A percentile compares a stretch with the other conserved stretches of the same genome.
Conservation (phyloP, 1,140 invertebrate genomes). For the Propsilocerus akamusi region DNA sequence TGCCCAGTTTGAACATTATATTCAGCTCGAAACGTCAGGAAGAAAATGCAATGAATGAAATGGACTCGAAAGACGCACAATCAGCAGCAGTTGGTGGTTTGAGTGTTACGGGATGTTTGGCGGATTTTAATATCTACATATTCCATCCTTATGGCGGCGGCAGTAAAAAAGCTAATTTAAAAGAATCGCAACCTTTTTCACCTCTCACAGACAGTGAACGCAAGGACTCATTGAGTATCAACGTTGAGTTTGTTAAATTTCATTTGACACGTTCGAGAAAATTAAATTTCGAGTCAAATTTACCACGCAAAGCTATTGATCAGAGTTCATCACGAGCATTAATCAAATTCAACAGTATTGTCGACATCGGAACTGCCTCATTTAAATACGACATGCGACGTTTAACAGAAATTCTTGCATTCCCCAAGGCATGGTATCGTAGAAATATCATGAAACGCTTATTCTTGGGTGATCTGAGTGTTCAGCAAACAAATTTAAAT, state of each 20-base stretch:
- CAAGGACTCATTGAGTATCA: constrained; percentile 88
- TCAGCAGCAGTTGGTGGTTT: constrained; percentile 2
- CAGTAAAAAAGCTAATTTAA: constrained; percentile 50
- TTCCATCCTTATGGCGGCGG: constrained; percentile 92
- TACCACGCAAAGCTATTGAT: constrained; percentile 25
- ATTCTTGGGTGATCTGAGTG: constrained; percentile 78
- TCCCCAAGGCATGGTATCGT: constrained; percentile 96
- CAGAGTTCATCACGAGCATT: constrained; percentile 50
- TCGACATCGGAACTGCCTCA: constrained; percentile 92
- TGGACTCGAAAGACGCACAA: neutral
- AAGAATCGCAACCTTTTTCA: constrained; percentile 65
- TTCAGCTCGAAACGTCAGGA: constrained; percentile 79
- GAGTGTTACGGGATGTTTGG: constrained; percentile 84
- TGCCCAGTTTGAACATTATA: constrained; percentile 86
- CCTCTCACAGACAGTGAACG: constrained; percentile 73
- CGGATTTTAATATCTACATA: constrained; percentile 93
- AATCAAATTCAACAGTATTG: constrained; percentile 83
- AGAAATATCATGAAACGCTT: constrained; percentile 78
- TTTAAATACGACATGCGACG: constrained; percentile 98
- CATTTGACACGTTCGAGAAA: constrained; percentile 79
- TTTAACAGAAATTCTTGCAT: constrained; percentile 91
- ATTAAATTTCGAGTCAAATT: constrained; percentile 44
- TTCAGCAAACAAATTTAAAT: constrained; percentile 18
- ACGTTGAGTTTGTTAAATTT: constrained; percentile 94
- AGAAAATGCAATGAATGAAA: constrained; percentile 25